Conservation (phyloP, 1,140 invertebrate species). For the Chelonus insularis region DNA sequence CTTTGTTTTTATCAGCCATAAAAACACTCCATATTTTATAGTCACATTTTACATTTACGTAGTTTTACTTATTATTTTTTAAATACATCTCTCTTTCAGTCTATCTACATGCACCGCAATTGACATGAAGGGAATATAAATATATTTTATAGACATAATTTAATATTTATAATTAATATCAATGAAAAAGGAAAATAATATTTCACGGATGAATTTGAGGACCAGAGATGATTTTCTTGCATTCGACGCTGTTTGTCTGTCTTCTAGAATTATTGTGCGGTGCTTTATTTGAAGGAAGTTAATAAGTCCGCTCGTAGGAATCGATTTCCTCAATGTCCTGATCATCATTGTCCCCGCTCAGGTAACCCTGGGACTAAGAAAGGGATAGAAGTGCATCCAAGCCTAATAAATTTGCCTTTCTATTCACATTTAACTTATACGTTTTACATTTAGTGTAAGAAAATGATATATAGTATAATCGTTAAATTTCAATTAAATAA, state of each 20-base stretch:
- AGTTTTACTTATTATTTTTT: constrained; percentile 20
- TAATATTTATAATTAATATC: background rate
- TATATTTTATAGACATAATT: background rate
- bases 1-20: constrained; percentile 8
- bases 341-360: constrained; percentile 49
- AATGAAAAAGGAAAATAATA: background rate
- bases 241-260: background rate
- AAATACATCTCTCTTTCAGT: constrained; percentile 41
- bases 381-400: constrained; percentile 57
- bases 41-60: constrained; percentile 18
- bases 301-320: constrained; percentile 48
- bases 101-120: constrained; percentile 45
- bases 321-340: constrained; percentile 50
- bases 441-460: too few relatives aligned
- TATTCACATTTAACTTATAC: background rate
- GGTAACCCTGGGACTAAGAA: constrained; percentile 53
- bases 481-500: too few relatives aligned
- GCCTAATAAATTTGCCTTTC: background rate
- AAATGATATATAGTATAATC: too few relatives aligned
- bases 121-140: background rate
- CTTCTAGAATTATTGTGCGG: background rate
- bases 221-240: background rate
- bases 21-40: constrained; percentile 14
- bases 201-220: background rate
- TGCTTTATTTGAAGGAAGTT: constrained; percentile 19